A percentile compares a stretch with the other conserved stretches of the same genome.
phyloP scores from a whole-genome alignment of 2,113 vertebrate species.

The Siniperca knerii region DNA sequence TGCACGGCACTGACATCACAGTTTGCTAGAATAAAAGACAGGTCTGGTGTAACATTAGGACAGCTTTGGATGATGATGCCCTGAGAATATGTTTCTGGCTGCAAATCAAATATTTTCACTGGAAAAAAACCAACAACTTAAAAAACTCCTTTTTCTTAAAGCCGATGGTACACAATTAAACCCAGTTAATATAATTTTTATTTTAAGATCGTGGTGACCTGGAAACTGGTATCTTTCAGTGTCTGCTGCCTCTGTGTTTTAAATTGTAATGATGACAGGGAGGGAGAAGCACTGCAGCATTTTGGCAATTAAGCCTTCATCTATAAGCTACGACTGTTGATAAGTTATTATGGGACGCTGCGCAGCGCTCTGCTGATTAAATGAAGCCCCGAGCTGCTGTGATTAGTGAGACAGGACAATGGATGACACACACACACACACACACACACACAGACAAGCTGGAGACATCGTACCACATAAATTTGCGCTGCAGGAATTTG shows the following conservation, averaged over 20 bases:
- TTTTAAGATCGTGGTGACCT: not conserved
- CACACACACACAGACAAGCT: not conserved
- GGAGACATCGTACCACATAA: conserved; percentile 14
- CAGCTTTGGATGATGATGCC: not conserved
- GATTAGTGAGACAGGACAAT: conserved; percentile 75
- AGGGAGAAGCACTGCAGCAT: conserved; percentile 34
- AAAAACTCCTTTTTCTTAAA: not conserved
- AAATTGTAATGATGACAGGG: conserved; percentile 19
- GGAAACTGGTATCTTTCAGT: conserved; percentile 21
- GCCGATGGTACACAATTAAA: conserved; percentile 3
- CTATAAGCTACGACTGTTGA: conserved; percentile 58
- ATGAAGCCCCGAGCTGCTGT: conserved; percentile 62
- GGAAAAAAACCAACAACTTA: too few relatives aligned
- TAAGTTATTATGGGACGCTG: conserved; percentile 65
- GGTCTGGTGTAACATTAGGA: not conserved
- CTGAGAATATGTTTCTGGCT: not conserved
- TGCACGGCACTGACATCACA: not conserved
- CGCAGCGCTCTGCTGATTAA: conserved; percentile 60
- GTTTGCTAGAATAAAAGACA: not conserved
- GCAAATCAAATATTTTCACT: conserved; percentile 3
- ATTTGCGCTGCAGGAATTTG: conserved; percentile 45
- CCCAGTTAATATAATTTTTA: not conserved
- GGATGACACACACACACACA: conserved; percentile 38
- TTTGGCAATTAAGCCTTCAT: conserved; percentile 59
- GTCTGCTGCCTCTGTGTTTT: conserved; percentile 11